Conservation (phyloP, 2,888 invertebrate species). For the Nymphalis polychloros region DNA sequence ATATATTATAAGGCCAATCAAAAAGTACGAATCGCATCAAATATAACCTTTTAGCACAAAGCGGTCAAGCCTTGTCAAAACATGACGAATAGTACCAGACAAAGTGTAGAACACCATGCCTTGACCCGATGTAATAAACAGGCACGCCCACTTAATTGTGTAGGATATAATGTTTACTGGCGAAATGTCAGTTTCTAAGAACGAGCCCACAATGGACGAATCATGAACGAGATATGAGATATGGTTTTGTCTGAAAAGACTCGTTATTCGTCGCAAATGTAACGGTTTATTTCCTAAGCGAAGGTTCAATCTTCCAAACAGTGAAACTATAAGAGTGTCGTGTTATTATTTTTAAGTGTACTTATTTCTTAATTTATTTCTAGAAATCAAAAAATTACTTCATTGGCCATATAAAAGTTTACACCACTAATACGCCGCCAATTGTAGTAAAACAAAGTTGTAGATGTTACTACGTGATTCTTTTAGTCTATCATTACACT, state of each 20-base stretch:
- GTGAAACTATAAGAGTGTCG: too few relatives aligned
- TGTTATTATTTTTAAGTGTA: too few relatives aligned
- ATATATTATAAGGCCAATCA: slow-evolving; percentile 12
- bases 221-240: neutral
- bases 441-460: too few relatives aligned
- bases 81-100: slow-evolving; percentile 7
- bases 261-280: slow-evolving; percentile 1
- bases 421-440: too few relatives aligned
- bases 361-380: too few relatives aligned
- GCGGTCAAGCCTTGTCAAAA: slow-evolving; percentile 15
- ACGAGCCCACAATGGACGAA: slow-evolving; percentile 9
- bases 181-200: slow-evolving; percentile 25
- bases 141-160: slow-evolving; percentile 24
- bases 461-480: too few relatives aligned
- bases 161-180: slow-evolving; percentile 5
- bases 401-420: too few relatives aligned
- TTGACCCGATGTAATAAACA: slow-evolving; percentile 20
- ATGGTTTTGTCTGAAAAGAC: neutral
- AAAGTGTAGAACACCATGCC: slow-evolving; percentile 2
- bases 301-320: neutral
- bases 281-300: neutral
- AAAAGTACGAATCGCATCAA: slow-evolving; percentile 1
- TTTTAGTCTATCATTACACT: too few relatives aligned
- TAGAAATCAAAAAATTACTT: too few relatives aligned
- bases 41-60: slow-evolving; percentile 18